phyloP scores from a whole-genome alignment of 2,888 invertebrate species.

The Empis stercorea region DNA sequence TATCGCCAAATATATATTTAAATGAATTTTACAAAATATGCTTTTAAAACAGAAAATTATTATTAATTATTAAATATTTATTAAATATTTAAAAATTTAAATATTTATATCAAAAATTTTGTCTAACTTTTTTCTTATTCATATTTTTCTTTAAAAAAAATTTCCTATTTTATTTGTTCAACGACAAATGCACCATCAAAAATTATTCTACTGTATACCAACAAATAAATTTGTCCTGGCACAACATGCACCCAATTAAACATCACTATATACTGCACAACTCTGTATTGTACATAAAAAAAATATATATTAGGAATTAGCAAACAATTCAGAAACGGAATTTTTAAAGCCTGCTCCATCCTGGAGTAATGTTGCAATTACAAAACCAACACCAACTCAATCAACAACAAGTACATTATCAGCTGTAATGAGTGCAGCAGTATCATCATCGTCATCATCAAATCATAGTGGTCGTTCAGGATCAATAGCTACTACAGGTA shows the following conservation, averaged over 20 bases:
- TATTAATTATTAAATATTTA: too few species aligned
- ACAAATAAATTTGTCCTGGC: background rate
- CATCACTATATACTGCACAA: slow-evolving; percentile 1
- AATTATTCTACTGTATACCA: background rate
- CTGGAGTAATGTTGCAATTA: slow-evolving; percentile 38
- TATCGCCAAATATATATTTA: too few species aligned
- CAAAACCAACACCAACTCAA: slow-evolving; percentile 22
- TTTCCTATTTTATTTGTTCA: too few species aligned
- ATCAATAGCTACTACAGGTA: too few species aligned
- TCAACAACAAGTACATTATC: slow-evolving; percentile 13
- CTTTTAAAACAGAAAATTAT: too few species aligned
- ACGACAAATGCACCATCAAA: too few species aligned
- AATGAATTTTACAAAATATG: too few species aligned
- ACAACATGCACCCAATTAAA: slow-evolving; percentile 1
- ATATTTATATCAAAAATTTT: too few species aligned
- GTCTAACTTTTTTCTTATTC: too few species aligned
- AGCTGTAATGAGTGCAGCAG: slow-evolving; percentile 19
- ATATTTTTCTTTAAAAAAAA: too few species aligned
- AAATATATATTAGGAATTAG: slow-evolving; percentile 27
- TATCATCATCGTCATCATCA: slow-evolving; percentile 23
- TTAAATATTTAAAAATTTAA: too few species aligned
- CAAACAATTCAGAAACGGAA: slow-evolving; percentile 30
- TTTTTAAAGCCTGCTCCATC: slow-evolving; percentile 44
- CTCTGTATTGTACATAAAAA: slow-evolving; percentile 2
- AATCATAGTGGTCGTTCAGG: slow-evolving; percentile 20